Evolutionary conservation across 2,797 vertebrate genomes (phyloP).

Genomic region (Arctocebus calabarensis): DNA sequence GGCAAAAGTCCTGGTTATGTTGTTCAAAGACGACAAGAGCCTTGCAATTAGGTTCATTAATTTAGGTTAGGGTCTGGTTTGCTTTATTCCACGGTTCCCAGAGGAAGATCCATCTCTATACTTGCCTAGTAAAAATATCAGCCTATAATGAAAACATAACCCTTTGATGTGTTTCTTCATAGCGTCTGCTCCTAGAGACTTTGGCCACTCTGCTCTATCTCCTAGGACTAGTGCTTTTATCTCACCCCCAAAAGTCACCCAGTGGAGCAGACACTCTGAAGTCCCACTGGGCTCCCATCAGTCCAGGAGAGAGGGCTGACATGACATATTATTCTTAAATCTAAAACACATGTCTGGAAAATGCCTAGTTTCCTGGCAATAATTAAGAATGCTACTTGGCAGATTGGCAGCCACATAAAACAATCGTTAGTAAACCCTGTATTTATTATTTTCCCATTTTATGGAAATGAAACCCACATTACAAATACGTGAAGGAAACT

Average conservation of each 20-base stretch:
- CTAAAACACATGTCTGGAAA: constrained; percentile 90
- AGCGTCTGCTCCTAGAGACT: constrained; percentile 72
- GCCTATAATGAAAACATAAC: constrained; percentile 79
- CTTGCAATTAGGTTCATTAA: constrained; percentile 74
- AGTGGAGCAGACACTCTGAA: constrained; percentile 82
- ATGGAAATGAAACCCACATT: constrained; percentile 90
- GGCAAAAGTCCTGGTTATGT: constrained; percentile 81
- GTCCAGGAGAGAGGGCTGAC: constrained; percentile 87
- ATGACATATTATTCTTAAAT: constrained; percentile 90
- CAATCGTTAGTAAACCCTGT: constrained; percentile 88
- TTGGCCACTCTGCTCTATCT: constrained; percentile 75
- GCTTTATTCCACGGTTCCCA: constrained; percentile 72
- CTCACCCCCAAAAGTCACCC: constrained; percentile 85
- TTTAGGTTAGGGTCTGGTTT: constrained; percentile 77
- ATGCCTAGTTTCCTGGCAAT: constrained; percentile 91
- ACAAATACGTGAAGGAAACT: constrained; percentile 86
- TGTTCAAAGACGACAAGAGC: constrained; percentile 73
- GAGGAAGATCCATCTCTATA: constrained; percentile 75
- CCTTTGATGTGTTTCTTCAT: constrained; percentile 76
- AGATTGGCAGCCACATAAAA: constrained; percentile 91
- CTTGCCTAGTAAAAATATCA: constrained; percentile 79
- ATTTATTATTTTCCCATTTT: constrained; percentile 90
- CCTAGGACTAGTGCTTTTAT: constrained; percentile 79
- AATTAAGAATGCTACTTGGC: constrained; percentile 91
- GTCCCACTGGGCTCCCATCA: constrained; percentile 86